phyloP scores from a whole-genome alignment of 2,888 invertebrate genomes.

The Seira musarum region DNA sequence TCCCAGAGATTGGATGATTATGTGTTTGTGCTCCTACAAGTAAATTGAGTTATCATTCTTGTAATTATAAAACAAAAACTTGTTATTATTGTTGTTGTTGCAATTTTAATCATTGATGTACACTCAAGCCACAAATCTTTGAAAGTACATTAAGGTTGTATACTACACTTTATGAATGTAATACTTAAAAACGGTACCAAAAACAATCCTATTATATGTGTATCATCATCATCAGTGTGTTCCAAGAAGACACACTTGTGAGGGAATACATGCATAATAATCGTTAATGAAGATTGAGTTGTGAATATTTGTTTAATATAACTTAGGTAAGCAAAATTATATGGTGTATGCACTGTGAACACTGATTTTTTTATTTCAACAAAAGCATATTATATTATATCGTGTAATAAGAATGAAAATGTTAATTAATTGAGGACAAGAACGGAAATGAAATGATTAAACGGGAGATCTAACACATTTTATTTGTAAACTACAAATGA shows the following conservation, averaged over 20 bases:
- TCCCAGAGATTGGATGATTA: too few species aligned
- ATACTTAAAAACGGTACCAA: slow-evolving; percentile 37
- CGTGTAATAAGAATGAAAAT: neutral
- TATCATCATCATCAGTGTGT: slow-evolving; percentile 5
- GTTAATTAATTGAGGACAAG: too few species aligned
- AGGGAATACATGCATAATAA: too few species aligned
- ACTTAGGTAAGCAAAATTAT: neutral
- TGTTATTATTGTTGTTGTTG: too few species aligned
- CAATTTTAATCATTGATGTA: too few species aligned
- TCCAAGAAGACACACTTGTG: neutral
- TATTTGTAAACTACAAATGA: slow-evolving; percentile 32
- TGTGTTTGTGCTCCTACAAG: too few species aligned
- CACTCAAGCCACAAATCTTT: too few species aligned
- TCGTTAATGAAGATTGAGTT: slow-evolving; percentile 1
- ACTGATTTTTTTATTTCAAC: neutral
- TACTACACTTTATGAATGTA: neutral
- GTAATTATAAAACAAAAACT: too few species aligned
- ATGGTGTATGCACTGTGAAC: neutral
- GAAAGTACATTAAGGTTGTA: neutral
- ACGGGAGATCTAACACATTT: slow-evolving; percentile 8
- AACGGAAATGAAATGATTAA: slow-evolving; percentile 18
- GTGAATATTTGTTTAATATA: slow-evolving; percentile 18
- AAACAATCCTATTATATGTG: slow-evolving; percentile 36
- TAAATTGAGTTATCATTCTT: too few species aligned
- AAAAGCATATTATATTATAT: slow-evolving; percentile 1